Percentiles rank a stretch among this genome's conserved stretches.
Conservation (phyloP, 1,140 invertebrate species). For the Trichonephila clavipes region DNA sequence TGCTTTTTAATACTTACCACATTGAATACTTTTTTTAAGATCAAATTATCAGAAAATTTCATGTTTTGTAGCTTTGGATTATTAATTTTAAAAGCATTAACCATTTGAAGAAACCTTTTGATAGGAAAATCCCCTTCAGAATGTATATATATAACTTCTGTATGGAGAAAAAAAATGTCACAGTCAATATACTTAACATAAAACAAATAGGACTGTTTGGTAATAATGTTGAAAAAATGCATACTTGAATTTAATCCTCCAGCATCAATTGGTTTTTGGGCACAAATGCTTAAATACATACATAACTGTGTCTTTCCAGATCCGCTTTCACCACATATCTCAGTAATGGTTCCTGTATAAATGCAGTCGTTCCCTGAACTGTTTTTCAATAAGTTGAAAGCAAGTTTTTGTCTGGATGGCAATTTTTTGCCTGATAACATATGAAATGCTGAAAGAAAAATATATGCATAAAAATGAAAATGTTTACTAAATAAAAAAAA, state of each 20-base stretch:
- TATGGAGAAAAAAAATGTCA: slow-evolving; percentile 41
- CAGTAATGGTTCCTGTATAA: slow-evolving; percentile 87
- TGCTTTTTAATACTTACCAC: slow-evolving; percentile 31
- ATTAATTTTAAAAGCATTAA: slow-evolving; percentile 30
- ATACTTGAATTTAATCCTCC: slow-evolving; percentile 83
- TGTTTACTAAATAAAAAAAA: too few species aligned
- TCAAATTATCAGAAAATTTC: slow-evolving; percentile 59
- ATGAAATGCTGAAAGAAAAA: slow-evolving; percentile 6
- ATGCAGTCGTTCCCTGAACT: slow-evolving; percentile 83
- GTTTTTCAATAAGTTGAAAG: background rate
- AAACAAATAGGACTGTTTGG: background rate
- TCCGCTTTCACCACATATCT: slow-evolving; percentile 91
- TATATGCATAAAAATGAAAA: background rate
- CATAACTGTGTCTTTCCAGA: slow-evolving; percentile 92
- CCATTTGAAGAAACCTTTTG: slow-evolving; percentile 84
- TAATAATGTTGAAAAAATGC: slow-evolving; percentile 40
- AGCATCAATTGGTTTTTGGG: slow-evolving; percentile 82
- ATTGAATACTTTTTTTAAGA: slow-evolving; percentile 59
- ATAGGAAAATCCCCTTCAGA: slow-evolving; percentile 89
- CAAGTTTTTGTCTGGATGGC: background rate
- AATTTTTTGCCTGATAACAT: background rate
- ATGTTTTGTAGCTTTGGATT: background rate
- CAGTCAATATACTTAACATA: background rate
- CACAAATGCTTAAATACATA: slow-evolving; percentile 86
- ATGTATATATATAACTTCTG: slow-evolving; percentile 88